Evolutionary conservation across 2,797 vertebrate genomes (phyloP), one percentile per base, ranked within the genome.

Genomic region (Dermochelys coriacea): DNA sequence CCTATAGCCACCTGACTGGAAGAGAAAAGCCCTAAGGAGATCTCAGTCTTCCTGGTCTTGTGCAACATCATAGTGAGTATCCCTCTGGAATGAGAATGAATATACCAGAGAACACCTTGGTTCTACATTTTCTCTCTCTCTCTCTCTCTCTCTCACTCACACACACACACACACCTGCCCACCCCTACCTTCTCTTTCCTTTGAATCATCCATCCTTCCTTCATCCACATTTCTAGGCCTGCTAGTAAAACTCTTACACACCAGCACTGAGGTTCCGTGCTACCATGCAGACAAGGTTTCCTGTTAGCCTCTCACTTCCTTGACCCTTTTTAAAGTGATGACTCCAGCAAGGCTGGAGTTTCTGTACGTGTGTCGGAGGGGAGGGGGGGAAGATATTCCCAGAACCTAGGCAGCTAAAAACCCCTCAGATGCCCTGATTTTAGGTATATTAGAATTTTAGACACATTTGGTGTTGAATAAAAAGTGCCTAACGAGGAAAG

Each of bases 31-130:
- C 0, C 97, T 98, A 47, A 97, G 89, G 99, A 99, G 95, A 98
- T 99, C 97, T 98, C 99, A 0, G 98, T 98, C 45, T 99, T 99
- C 96, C 98, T 99, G 89, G 98, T 99, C 93, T 96, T 99, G 47
- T 98, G 98, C 25, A 99, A 99, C n/a, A 94, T 99, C 92, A 99
- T 99, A 94, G 99, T 99, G 97, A 98, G 98, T 98, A 95, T 50
- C 21, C 3, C 21, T 3, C 4, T 61, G 1, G 3, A 25, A 68
- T 81, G 16, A 91, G 85, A 71, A 41, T 9, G 6, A 16, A 74
- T 77, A 9, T 29, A 71, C 23, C n/a, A 41, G 37, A 71, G n/a
- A 71, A 71, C 64, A 41, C n/a, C n/a, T 6, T 41, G 64, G 19
- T 37, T 71, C 64, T 71, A 71, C n/a, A 23, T 68, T 10, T 5